Conservation (phyloP, 2,797 vertebrate species). For the Silurus aristotelis region DNA sequence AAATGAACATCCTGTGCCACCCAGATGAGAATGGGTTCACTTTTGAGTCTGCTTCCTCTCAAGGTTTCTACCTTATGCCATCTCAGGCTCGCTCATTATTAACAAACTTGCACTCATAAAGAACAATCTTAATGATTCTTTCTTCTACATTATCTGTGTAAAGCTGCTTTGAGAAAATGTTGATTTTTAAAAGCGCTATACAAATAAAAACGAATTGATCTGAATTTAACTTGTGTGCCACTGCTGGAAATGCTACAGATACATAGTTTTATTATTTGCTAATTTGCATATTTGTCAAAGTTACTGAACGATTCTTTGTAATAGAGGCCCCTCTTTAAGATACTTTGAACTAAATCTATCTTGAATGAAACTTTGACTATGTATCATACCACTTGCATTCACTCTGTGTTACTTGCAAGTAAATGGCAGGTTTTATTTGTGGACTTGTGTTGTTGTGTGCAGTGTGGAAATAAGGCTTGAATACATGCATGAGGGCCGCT, state of each 20-base stretch:
- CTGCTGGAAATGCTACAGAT: background rate
- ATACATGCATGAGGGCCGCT: slow-evolving; percentile 53
- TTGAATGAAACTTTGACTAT: background rate
- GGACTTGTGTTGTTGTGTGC: slow-evolving; percentile 32
- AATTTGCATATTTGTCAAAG: background rate
- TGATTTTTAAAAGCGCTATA: too few species aligned
- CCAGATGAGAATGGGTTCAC: too few species aligned
- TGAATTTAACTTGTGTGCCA: background rate
- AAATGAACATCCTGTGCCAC: too few species aligned
- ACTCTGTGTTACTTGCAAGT: background rate
- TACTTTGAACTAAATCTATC: background rate
- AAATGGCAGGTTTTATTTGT: slow-evolving; percentile 37
- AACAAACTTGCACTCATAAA: too few species aligned
- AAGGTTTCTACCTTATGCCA: too few species aligned
- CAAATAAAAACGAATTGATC: too few species aligned
- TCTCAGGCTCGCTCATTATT: too few species aligned
- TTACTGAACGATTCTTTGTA: background rate
- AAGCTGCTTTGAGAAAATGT: too few species aligned
- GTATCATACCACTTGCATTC: background rate
- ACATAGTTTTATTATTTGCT: background rate
- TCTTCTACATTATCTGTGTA: too few species aligned
- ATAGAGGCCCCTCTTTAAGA: background rate
- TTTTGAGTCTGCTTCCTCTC: too few species aligned
- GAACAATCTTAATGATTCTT: too few species aligned
- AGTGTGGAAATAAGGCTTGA: slow-evolving; percentile 45